Conservation (phyloP, 2,113 vertebrate genomes). For the Vicugna pacos region DNA sequence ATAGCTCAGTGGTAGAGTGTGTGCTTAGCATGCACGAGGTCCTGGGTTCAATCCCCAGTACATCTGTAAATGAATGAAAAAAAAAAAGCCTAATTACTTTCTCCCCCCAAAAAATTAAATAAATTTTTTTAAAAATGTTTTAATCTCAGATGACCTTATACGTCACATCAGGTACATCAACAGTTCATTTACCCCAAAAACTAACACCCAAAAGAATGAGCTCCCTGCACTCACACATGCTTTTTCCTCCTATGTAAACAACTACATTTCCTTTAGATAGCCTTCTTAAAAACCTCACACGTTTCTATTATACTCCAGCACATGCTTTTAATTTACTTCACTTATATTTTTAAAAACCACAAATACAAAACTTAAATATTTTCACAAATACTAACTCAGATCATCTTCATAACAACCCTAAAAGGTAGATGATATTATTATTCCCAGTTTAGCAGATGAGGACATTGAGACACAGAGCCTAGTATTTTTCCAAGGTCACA, state of each 20-base stretch:
- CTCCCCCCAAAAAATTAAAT: too few relatives aligned
- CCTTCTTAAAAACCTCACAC: not conserved
- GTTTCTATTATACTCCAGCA: not conserved
- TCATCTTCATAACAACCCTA: not conserved
- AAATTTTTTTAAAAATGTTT: slow-evolving; percentile 78
- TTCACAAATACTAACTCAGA: not conserved
- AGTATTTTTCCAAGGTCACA: not conserved
- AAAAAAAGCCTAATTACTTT: too few relatives aligned
- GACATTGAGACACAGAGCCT: not conserved
- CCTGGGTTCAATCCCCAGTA: too few relatives aligned
- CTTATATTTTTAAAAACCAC: not conserved
- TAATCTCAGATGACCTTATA: slow-evolving; percentile 85
- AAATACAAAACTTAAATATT: not conserved
- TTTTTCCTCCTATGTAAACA: not conserved
- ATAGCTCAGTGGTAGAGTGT: too few relatives aligned
- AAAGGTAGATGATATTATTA: not conserved
- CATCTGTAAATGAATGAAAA: too few relatives aligned
- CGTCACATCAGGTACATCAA: slow-evolving; percentile 70
- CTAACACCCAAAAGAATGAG: slow-evolving; percentile 23
- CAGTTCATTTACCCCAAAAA: slow-evolving; percentile 76
- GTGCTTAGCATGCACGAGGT: too few relatives aligned
- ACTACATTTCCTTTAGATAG: not conserved
- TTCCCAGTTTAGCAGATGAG: not conserved
- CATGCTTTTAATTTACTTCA: not conserved
- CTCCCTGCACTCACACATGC: not conserved